Base-by-base conservation (phyloP, 2,113 vertebrate species). In the Hydropotes inermis region DNA sequence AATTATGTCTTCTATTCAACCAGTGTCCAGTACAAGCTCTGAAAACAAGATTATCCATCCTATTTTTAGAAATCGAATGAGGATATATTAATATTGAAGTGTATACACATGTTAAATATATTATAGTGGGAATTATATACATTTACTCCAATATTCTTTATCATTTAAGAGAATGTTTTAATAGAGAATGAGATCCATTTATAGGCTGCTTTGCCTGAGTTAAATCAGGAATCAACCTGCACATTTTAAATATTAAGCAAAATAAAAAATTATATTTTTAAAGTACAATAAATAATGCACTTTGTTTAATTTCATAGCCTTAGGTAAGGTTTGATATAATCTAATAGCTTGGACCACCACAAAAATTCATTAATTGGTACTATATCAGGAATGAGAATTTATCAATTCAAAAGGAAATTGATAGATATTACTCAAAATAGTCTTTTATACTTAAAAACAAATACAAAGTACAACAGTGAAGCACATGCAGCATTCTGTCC, bases 331-430 rank as follows among this genome's bases (percentile, higher is more conserved):
- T 52, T 97, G 87, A 84, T 94, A 92, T 57, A 83, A 81, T 94
- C 58, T 55, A 94, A 83, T 39, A 91, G 43, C 60, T 78, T 95
- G 50, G 58, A 91, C 89, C 90, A 87, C 57, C 90, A 87, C 57
- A 98, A 67, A 91, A 85, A 82, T 92, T 87, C 70, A 97, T 87
- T 78, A 95, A 82, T 91, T 85, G 94, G 15, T 28, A 89, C 70
- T 90, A 12, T 64, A 88, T 81, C 39, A 95, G 85, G 57, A 97
- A 96, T 81, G 58, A 82, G 54, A 95, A 93, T 92, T 92, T 60
- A 96, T 89, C 90, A 94, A 27, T 96, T 95, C 87, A 97, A 97
- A 94, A 97, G 76, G 30, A 96, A 93, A 97, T 85, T 85, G 85
- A 91, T 90, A 94, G 95, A 84, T 92, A 96, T 95, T 93, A 94